Evolutionary conservation across 2,113 vertebrate genomes (phyloP), one percentile per base, ranked within the genome.

Genomic region (Plectropomus leopardus): DNA sequence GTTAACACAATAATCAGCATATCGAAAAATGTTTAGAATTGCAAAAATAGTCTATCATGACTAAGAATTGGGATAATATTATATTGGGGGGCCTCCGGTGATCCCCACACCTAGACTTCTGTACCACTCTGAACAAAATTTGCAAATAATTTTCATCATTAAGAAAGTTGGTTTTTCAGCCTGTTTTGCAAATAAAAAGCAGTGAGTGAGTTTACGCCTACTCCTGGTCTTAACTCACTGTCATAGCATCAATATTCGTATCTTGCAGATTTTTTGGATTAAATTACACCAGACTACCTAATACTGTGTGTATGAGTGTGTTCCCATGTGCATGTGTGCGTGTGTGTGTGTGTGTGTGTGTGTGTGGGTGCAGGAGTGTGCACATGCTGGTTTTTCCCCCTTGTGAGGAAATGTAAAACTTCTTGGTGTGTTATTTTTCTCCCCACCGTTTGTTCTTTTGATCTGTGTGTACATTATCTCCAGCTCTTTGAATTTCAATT

Each of bases 401-500:
- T 69, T 79, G 90, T 90, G 91, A 90, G 88, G 89, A 94, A 94
- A 94, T 93, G 89, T 89, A 92, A 95, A 94, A 94, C 92, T 95
- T 95, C 92, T 93, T 88, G 85, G 81, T 93, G 90, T 90, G 89
- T 89, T 94, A 92, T 94, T 94, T 92, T 93, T 90, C 84, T 90
- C 90, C 89, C 88, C 80, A 90, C 92, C 94, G 92, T 95, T 95
- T 95, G 94, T 95, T 95, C 94, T 94, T 95, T 95, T 96, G 95
- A 96, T 95, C 94, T 94, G 93, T 93, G 94, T 95, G 94, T 95
- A 95, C 94, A 94, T 96, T 95, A 94, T 95, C 90, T 93, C 78
- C 87, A 86, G 91, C 94, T 91, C 95, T 96, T 95, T 95, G 94
- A 95, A 95, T 95, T 96, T 94, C 88, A 93, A 93, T 94, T 95